Percentiles rank a stretch among this genome's conserved stretches.
These are phyloP conservation scores for Holotrichia oblita DNA, from an alignment of 1,140 invertebrate species.

Conservation along the genomic window DNA sequence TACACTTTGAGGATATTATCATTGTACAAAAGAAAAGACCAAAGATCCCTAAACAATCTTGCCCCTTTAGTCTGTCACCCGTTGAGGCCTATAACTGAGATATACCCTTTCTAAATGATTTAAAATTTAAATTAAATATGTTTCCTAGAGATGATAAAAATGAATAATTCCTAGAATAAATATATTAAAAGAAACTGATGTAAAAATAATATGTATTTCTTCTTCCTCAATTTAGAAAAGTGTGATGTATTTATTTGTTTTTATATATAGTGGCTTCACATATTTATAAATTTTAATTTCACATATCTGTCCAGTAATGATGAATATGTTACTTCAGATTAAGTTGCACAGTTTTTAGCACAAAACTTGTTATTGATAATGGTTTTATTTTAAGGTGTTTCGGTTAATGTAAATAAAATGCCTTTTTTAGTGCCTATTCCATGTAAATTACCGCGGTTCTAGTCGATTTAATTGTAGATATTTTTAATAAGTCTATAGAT, in stretches of 20 bases:
- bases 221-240: background rate
- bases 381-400: background rate
- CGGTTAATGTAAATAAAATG: background rate
- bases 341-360: conserved; percentile 17
- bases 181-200: too few species aligned
- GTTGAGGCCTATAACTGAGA: conserved; percentile 5
- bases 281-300: background rate
- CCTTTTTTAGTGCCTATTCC: background rate
- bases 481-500: background rate
- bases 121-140: background rate
- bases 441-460: background rate
- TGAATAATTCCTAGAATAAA: background rate
- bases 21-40: background rate
- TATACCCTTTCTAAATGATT: background rate
- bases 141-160: background rate
- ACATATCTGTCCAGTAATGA: background rate
- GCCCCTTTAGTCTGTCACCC: background rate
- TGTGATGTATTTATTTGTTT: background rate
- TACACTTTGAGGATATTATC: background rate
- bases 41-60: background rate
- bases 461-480: background rate
- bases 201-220: background rate
- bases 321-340: background rate
- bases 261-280: background rate
- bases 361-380: background rate